phyloP scores from a whole-genome alignment of 1,140 invertebrate genomes.

The Zaprionus capensis region DNA sequence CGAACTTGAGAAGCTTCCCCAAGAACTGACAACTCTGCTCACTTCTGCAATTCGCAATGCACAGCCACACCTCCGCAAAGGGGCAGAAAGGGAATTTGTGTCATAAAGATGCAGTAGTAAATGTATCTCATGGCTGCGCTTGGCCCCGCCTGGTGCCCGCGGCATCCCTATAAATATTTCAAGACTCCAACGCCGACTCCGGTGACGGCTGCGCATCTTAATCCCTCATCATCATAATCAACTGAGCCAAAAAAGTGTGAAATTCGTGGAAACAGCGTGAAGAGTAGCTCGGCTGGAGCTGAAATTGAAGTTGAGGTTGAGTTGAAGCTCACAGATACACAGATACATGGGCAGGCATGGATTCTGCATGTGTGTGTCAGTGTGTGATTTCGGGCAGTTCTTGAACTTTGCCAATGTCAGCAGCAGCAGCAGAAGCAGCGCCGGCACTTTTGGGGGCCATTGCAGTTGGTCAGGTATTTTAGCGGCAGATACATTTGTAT shows the following conservation, averaged over 20 bases:
- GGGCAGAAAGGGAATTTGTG: constrained; percentile 29
- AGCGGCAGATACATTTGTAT: constrained; percentile 70
- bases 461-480: constrained; percentile 59
- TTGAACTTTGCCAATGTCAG: constrained; percentile 66
- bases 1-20: neutral
- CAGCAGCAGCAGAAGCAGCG: constrained; percentile 8
- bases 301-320: constrained; percentile 1
- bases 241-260: constrained; percentile 58
- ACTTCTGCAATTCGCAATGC: constrained; percentile 26
- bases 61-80: constrained; percentile 16
- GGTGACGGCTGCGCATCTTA: constrained; percentile 49
- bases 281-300: constrained; percentile 27
- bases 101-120: constrained; percentile 66
- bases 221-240: constrained; percentile 79
- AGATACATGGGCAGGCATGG: constrained; percentile 19
- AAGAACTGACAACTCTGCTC: constrained; percentile 23
- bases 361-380: constrained; percentile 11
- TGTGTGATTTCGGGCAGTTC: constrained; percentile 50
- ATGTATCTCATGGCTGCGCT: constrained; percentile 57
- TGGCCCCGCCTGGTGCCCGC: constrained; percentile 8
- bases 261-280: constrained; percentile 69
- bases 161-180: constrained; percentile 40
- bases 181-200: neutral
- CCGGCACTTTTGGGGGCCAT: constrained; percentile 56
- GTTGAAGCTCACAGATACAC: constrained; percentile 8